Base-by-base conservation (phyloP, 2,797 vertebrate genomes). In the Chelonia mydas region DNA sequence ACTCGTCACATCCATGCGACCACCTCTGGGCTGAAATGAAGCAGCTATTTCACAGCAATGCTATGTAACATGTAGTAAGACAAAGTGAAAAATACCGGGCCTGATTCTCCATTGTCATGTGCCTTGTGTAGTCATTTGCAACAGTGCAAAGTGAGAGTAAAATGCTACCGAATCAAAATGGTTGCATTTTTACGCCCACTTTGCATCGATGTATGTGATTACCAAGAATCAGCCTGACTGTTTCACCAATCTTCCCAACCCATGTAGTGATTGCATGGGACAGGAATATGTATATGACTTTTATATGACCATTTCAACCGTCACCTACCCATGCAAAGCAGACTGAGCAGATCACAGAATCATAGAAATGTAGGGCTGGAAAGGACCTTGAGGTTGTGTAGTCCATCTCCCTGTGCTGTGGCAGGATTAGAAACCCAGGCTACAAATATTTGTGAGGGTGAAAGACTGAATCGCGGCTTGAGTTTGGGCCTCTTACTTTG, bases 191-290 rank as follows among this genome's bases (percentile, higher is more conserved):
- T 47, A 31, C 27, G 49, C 11, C 10, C 74, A 77, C 21, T 50
- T 76, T 93, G 3, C 79, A 15, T 53, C 83, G n/a, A 6, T 1
- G 23, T 16, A 21, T 91, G 68, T 1, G 11, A 31, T 50, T 47
- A 23, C 28, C 41, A 72, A 90, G 16, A 88, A 91, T 53, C 47
- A 72, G 78, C 23, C 53, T 3, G 5, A 37, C 65, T 11, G 21
- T 72, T 74, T 23, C 41, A 74, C 41, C 11, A 27, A 8, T 74
- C 37, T 86, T 85, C 27, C 49, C 79, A 1, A 2, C 57, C 45
- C 53, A 11, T 0, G 0, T 37, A 41, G 61, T 68, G 61, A 68
- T 37, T 68, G 61, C 33, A 11, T 68, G 61, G 61, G 61, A n/a
- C 33, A 37, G 15, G 8, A 57, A 57, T 57, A 57, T 3, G 55